phyloP scores from a whole-genome alignment of 1,140 invertebrate species.

The Arctopsyche grandis region DNA sequence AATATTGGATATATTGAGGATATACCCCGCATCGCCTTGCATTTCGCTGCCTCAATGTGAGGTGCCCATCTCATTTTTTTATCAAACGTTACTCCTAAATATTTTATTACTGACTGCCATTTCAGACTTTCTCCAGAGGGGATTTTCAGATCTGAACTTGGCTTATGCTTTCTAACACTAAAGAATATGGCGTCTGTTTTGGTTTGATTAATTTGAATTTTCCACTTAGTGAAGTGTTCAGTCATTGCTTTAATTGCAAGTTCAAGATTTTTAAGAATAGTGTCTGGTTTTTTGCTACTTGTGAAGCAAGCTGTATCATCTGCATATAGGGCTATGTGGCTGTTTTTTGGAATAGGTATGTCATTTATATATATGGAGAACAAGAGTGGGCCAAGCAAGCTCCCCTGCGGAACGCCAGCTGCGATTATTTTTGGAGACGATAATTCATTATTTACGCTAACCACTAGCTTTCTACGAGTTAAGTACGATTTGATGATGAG shows the following conservation, averaged over 20 bases:
- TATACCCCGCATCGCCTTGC: no score
- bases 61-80: neutral
- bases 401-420: slow-evolving; percentile 43
- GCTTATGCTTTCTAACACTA: neutral
- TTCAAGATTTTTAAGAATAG: neutral
- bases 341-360: slow-evolving; percentile 48
- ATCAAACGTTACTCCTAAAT: neutral
- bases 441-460: neutral
- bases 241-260: neutral
- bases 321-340: slow-evolving; percentile 52
- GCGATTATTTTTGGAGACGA: slow-evolving; percentile 52
- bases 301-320: slow-evolving; percentile 54
- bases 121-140: neutral
- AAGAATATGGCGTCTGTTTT: slow-evolving; percentile 13
- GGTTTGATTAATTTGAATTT: neutral
- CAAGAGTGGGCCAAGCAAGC: slow-evolving; percentile 55
- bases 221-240: neutral
- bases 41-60: no score
- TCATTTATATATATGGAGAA: slow-evolving; percentile 56
- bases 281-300: neutral
- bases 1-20: no score
- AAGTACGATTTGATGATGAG: slow-evolving; percentile 43
- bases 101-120: neutral
- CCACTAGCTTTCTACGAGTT: slow-evolving; percentile 9
- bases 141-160: neutral